These are phyloP conservation scores for Hypanus sabinus DNA, from an alignment of 2,113 vertebrate species.

Conservation along the genomic window DNA sequence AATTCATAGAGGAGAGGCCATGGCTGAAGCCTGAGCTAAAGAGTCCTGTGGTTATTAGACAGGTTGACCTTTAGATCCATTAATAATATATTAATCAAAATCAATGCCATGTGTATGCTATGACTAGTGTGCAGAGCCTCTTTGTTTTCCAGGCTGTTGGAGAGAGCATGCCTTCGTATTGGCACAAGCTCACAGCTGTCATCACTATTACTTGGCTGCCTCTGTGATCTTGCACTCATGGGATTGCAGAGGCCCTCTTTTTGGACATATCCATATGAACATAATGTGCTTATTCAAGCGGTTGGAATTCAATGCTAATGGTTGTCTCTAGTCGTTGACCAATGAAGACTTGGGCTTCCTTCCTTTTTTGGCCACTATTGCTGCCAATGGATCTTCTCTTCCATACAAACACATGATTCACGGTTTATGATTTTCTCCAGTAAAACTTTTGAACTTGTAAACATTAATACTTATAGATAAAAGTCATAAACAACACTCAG, in stretches of 20 bases:
- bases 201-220: background rate
- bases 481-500: background rate
- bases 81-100: background rate
- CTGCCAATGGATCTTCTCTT: background rate
- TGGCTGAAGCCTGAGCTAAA: background rate
- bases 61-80: background rate
- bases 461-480: background rate
- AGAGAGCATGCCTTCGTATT: background rate
- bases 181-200: background rate
- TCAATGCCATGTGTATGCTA: background rate
- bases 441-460: background rate
- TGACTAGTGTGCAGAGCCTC: background rate
- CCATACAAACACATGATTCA: background rate
- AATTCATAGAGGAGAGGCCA: background rate
- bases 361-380: background rate
- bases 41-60: background rate
- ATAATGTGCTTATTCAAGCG: background rate
- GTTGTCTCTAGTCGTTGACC: background rate
- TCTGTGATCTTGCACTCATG: background rate
- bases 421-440: background rate
- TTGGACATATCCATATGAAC: slow-evolving; percentile 3
- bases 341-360: background rate
- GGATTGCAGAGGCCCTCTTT: background rate
- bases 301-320: background rate
- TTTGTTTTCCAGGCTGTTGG: background rate